Base-by-base conservation (phyloP, 2,113 vertebrate genomes). In the Echinops telfairi region DNA sequence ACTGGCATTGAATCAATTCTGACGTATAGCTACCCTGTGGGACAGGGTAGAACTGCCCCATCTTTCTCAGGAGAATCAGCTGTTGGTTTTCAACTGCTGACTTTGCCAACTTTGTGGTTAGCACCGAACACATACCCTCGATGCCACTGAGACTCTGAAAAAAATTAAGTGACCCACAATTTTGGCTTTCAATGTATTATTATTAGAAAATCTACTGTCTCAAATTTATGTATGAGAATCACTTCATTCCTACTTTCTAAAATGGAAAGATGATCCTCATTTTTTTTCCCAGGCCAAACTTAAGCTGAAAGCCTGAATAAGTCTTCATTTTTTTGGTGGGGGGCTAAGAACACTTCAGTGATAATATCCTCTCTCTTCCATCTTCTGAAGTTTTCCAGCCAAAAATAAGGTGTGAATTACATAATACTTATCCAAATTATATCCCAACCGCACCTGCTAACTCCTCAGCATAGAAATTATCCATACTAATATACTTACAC, bases 371-470 rank as follows among this genome's bases (percentile, higher is more conserved):
- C 10, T 43, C 4, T 62, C n/a, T 82, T 79, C 31, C 78, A 38
- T 16, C 22, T 87, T 36, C 27, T 60, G 64, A n/a, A 22, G 3
- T 33, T 29, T 89, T 40, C 36, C 23, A 70, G 8, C 40, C 19
- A 82, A 91, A 60, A 91, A 60, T 64, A 84, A 86, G 27, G 29
- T 8, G 86, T 71, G 87, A 38, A 62, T 53, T 77, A 36, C 38
- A 40, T 90, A 83, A 89, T 27, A 43, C 4, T 6, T 27, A 73
- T 60, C 10, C 9, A 90, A 86, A 76, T 85, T 57, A 82, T 58
- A 57, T 76, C 43, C 91, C 77, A 60, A 9, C 25, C 66, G 40
- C 92, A 92, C 17, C 84, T 92, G 36, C 53, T 83, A 68, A 70
- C 33, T 15, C 57, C 53, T 60, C 19, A 70, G 31, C 14, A 83